Evolutionary conservation across 2,797 vertebrate genomes (phyloP), one percentile per base, ranked within the genome.

Genomic region (Gadopsis marmoratus): DNA sequence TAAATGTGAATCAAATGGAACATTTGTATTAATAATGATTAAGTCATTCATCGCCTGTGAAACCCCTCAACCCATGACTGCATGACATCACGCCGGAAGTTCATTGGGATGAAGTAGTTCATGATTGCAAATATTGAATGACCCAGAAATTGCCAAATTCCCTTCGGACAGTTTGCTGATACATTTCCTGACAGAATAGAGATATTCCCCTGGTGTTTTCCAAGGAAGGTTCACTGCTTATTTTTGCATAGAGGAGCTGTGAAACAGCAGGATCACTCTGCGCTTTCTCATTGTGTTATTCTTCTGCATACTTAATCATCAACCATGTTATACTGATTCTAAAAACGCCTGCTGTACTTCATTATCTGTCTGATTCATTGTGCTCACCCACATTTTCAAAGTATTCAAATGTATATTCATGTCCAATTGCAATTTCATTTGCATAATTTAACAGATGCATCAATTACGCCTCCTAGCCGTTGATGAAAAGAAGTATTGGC

Each of bases 51-150:
- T 12, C 47, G 23, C 5, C 17, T 70, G 17, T 60, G 13, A n/a
- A 47, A 73, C 53, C 41, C 47, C 5, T 17, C 16, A 26, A 61
- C 10, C 45, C 21, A 56, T 53, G 55, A 16, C 37, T 50, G 55
- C 41, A 26, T 76, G 45, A 17, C 33, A 67, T 84, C 58, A 67
- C 48, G 63, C 50, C 77, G 74, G 53, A 29, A 48, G 64, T 69
- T 33, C 53, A 63, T 14, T 53, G 54, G 35, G 51, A 80, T 81
- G 84, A 87, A 82, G 78, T 78, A 71, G 31, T 51, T 78, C 19
- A 39, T 86, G 58, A 87, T 84, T 82, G 58, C 68, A 82, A 78
- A 66, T 74, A 90, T 88, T 86, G 91, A 91, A 71, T 81, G 83
- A 71, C 85, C 82, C 78, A 76, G 76, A 89, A 87, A 72, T 58